Percentiles rank a stretch among this genome's conserved stretches.
Conservation (phyloP, 2,113 vertebrate genomes). For the Erythrocercus mccallii region DNA sequence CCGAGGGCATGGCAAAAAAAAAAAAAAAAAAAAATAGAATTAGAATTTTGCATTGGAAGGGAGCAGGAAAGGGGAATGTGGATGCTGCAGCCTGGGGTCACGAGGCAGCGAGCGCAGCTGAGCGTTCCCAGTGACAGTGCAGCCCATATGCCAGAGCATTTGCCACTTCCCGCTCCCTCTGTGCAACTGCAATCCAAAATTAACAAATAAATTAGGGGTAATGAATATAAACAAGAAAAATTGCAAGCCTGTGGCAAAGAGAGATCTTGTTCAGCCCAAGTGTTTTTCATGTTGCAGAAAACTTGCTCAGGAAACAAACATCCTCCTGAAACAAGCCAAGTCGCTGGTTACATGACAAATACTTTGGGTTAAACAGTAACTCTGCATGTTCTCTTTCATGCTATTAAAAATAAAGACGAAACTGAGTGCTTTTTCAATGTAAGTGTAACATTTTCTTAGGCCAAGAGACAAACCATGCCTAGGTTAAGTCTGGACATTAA, state of each 20-base stretch:
- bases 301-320: conserved; percentile 29
- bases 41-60: background rate
- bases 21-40: background rate
- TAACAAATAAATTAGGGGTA: background rate
- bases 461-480: conserved; percentile 2
- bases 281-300: background rate
- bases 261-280: background rate
- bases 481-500: conserved; percentile 33
- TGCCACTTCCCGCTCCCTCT: background rate
- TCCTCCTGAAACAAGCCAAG: background rate
- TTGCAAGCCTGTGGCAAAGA: background rate
- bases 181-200: background rate
- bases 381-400: background rate
- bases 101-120: background rate
- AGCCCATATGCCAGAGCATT: conserved; percentile 43
- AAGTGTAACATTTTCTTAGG: background rate
- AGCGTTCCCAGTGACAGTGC: background rate
- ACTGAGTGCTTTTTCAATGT: background rate
- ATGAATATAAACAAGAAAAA: background rate
- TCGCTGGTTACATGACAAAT: conserved; percentile 13
- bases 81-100: background rate
- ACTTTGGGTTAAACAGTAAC: conserved; percentile 35
- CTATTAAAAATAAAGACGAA: background rate
- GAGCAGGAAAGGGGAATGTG: background rate
- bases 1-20: background rate